These are phyloP conservation scores for Steatornis caripensis DNA, from an alignment of 2,113 vertebrate genomes.

Conservation along the genomic window DNA sequence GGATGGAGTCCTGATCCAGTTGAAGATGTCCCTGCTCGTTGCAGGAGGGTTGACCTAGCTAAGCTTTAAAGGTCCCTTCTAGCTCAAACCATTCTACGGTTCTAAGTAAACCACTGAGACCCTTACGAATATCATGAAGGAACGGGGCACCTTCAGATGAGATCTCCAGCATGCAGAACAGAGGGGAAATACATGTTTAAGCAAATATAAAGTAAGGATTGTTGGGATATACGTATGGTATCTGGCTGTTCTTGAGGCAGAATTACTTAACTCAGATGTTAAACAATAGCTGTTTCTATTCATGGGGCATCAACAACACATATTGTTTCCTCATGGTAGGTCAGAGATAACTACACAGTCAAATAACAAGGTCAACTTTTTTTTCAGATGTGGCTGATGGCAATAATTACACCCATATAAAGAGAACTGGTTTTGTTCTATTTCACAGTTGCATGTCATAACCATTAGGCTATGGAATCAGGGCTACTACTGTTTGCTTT, in stretches of 20 bases:
- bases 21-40: not conserved
- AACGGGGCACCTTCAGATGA: not conserved
- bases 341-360: not conserved
- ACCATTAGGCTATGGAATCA: not conserved
- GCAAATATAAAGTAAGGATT: not conserved
- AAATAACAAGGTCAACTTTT: not conserved
- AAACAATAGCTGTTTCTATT: not conserved
- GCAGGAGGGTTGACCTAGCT: not conserved
- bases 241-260: not conserved
- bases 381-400: not conserved
- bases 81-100: not conserved
- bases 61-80: not conserved
- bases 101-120: not conserved
- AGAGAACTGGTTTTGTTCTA: not conserved
- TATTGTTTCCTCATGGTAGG: not conserved
- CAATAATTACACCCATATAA: not conserved
- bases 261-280: not conserved
- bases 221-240: not conserved
- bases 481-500: not conserved
- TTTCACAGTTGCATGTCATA: not conserved
- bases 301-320: not conserved
- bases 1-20: not conserved
- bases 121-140: not conserved
- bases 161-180: not conserved
- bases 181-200: not conserved